Percentiles rank a stretch among this genome's conserved stretches.
phyloP scores from a whole-genome alignment of 1,140 invertebrate species.

The Trichonephila clavata region DNA sequence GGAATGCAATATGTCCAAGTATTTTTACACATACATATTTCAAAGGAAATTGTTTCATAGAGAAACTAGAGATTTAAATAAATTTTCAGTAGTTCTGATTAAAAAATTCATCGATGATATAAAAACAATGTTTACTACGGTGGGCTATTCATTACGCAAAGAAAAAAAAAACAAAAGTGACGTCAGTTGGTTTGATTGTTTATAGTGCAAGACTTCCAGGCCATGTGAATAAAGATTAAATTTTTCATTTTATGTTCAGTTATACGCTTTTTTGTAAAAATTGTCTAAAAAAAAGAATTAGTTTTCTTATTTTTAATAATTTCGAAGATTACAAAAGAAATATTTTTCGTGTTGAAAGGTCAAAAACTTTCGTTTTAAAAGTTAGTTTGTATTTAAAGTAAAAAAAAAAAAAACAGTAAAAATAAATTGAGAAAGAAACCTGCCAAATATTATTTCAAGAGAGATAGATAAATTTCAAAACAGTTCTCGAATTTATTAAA shows the following conservation, averaged over 20 bases:
- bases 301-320: too few relatives aligned
- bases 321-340: too few relatives aligned
- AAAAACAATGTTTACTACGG: constrained; percentile 62
- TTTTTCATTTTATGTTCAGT: neutral
- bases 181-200: constrained; percentile 61
- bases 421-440: too few relatives aligned
- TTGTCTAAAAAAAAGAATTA: too few relatives aligned
- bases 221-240: constrained; percentile 27
- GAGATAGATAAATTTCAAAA: too few relatives aligned
- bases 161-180: constrained; percentile 72
- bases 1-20: constrained; percentile 2
- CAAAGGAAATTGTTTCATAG: neutral
- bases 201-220: constrained; percentile 36
- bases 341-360: too few relatives aligned
- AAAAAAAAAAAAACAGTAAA: too few relatives aligned
- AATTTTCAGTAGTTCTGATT: constrained; percentile 6
- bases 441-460: too few relatives aligned
- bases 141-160: constrained; percentile 63
- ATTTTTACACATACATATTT: neutral
- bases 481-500: too few relatives aligned
- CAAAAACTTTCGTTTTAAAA: too few relatives aligned
- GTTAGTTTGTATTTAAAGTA: too few relatives aligned
- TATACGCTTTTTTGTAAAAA: too few relatives aligned
- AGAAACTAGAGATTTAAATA: constrained; percentile 15
- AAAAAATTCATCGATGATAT: constrained; percentile 29